Conservation (phyloP, 37 sponge, comb jelly and placozoan genomes). For the Crambe crambe region DNA sequence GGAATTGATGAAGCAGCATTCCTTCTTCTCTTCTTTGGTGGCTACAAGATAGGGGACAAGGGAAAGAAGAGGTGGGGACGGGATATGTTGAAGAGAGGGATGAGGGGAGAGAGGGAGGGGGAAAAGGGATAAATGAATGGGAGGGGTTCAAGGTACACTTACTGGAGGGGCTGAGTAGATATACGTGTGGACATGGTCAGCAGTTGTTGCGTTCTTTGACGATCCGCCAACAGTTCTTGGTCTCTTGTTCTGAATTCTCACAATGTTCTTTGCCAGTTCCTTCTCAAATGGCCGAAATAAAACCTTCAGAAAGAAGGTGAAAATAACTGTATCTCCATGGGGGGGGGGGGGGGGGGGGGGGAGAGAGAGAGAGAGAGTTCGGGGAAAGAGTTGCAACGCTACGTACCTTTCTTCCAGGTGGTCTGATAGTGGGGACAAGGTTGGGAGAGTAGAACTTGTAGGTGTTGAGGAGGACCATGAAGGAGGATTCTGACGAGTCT, state of each 20-base stretch:
- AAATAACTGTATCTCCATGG: too few species aligned
- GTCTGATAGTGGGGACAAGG: conserved; percentile 14
- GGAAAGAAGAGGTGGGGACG: not conserved
- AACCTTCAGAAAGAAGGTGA: not conserved
- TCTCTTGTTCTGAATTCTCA: conserved; percentile 21
- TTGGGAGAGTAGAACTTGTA: conserved; percentile 52
- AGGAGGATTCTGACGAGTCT: conserved; percentile 7
- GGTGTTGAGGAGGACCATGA: conserved; percentile 32
- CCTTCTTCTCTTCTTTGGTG: not conserved
- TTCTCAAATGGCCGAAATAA: conserved; percentile 50
- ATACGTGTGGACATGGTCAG: not conserved
- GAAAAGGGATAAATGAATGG: not conserved
- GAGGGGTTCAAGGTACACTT: not conserved
- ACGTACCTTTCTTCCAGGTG: conserved; percentile 8
- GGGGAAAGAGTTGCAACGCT: too few species aligned
- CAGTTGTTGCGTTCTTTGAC: not conserved
- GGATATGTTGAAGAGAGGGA: not conserved
- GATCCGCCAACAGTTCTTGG: not conserved
- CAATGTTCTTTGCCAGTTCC: conserved; percentile 21
- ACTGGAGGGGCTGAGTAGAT: conserved; percentile 16
- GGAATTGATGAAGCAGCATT: not conserved
- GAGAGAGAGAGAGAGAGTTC: too few species aligned
- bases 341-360: too few species aligned
- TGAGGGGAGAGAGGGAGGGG: not conserved
- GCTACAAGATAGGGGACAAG: not conserved